Conservation (phyloP, 2,113 vertebrate species). For the Coptodon bakossiorum region DNA sequence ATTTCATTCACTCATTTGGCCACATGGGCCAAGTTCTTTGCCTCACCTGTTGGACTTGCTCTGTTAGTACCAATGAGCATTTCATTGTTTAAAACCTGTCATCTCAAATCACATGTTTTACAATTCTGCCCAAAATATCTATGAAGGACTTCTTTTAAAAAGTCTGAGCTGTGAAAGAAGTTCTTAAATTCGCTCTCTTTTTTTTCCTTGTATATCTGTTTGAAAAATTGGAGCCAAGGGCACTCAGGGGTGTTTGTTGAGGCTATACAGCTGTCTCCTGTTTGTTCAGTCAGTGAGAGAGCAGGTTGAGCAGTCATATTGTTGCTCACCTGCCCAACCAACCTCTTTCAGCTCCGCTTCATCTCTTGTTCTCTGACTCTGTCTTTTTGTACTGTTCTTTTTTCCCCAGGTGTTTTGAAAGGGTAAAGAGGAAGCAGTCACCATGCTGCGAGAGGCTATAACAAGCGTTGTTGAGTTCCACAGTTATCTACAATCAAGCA, state of each 20-base stretch:
- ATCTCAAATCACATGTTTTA: background rate
- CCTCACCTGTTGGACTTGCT: slow-evolving; percentile 73
- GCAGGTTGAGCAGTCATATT: slow-evolving; percentile 1
- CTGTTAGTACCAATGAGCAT: slow-evolving; percentile 51
- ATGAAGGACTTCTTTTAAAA: background rate
- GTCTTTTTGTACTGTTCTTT: background rate
- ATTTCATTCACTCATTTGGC: background rate
- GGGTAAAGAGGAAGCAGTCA: slow-evolving; percentile 8
- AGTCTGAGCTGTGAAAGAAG: background rate
- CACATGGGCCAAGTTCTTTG: slow-evolving; percentile 24
- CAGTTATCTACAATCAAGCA: slow-evolving; percentile 71
- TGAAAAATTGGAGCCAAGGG: background rate
- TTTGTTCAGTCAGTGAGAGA: slow-evolving; percentile 54
- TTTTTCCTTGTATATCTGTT: background rate
- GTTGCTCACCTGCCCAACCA: background rate
- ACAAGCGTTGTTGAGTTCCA: slow-evolving; percentile 69
- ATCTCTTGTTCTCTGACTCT: background rate
- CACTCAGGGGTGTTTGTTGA: slow-evolving; percentile 22
- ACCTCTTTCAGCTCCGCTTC: background rate
- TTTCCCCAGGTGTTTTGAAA: background rate
- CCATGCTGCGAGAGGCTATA: slow-evolving; percentile 77
- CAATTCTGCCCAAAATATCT: background rate
- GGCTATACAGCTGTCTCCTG: slow-evolving; percentile 61
- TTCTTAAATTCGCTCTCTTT: background rate
- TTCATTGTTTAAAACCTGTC: slow-evolving; percentile 21